Conservation (phyloP, 2,888 invertebrate genomes). For the Parascotia fuliginaria region DNA sequence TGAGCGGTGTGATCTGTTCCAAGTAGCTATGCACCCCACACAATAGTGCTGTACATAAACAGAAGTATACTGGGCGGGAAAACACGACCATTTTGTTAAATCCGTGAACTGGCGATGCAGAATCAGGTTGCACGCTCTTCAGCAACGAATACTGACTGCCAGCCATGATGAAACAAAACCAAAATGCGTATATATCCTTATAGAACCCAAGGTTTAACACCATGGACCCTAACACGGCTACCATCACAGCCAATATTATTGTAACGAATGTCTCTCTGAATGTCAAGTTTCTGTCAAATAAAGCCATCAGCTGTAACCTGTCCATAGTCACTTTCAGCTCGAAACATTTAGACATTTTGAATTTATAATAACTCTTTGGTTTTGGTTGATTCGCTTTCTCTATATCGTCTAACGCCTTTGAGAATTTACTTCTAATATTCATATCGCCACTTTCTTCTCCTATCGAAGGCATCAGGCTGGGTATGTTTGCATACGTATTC, state of each 20-base stretch:
- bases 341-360: slow-evolving; percentile 88
- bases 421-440: slow-evolving; percentile 83
- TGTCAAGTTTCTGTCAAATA: slow-evolving; percentile 96
- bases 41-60: slow-evolving; percentile 89
- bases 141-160: slow-evolving; percentile 98
- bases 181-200: slow-evolving; percentile 95
- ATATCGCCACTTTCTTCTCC: slow-evolving; percentile 85
- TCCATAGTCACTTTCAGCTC: slow-evolving; percentile 95
- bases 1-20: slow-evolving; percentile 53
- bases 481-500: slow-evolving; percentile 63
- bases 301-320: slow-evolving; percentile 94
- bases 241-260: slow-evolving; percentile 92
- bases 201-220: slow-evolving; percentile 94
- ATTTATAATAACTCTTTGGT: slow-evolving; percentile 90
- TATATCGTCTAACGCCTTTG: slow-evolving; percentile 84
- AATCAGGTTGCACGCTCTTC: slow-evolving; percentile 99
- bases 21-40: slow-evolving; percentile 75
- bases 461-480: slow-evolving; percentile 81
- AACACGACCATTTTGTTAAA: slow-evolving; percentile 98
- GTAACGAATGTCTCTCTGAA: slow-evolving; percentile 93
- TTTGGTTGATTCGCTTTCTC: slow-evolving; percentile 84
- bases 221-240: slow-evolving; percentile 93
- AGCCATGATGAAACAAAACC: slow-evolving; percentile 99
- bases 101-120: slow-evolving; percentile 99
- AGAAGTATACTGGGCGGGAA: slow-evolving; percentile 97